Base-by-base conservation (phyloP, 2,113 vertebrate species). In the Anguilla rostrata region DNA sequence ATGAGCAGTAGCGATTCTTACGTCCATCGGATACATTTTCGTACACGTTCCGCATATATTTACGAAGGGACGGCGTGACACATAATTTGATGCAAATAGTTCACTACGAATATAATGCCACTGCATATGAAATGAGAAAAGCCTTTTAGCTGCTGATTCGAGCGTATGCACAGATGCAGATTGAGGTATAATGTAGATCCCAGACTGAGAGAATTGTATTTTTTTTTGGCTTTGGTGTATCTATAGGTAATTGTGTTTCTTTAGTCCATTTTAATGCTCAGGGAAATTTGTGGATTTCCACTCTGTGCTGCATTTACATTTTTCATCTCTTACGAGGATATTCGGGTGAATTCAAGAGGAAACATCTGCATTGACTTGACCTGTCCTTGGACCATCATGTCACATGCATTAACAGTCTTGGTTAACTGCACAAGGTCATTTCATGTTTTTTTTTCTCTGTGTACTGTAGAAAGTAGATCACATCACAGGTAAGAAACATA, bases 211-310 rank as follows among this genome's bases (percentile, higher is more conserved):
- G 26, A 34, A 2, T 75, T 75, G 49, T 2, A 9, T 71, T n/a
- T 34, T 75, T 29, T 7, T 0, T n/a, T 26, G 20, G 63, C 63
- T n/a, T 9, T 71, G 26, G 63, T 71, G 63, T n/a, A n/a, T 71
- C 2, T 71, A 71, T 7, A 71, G 20, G 6, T n/a, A 71, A 71
- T 12, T 56, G 53, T 71, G 63, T 71, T 71, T n/a, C 63, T 7
- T 22, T 26, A 1, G 5, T 22, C 11, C 12, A 2, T 75, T 34
- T 75, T 29, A n/a, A 75, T 75, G 71, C 71, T 34, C 87, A 86
- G 87, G 81, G 89, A 81, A 57, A 88, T 82, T 90, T 88, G 86
- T 12, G 71, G 12, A 90, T 49, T 34, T 78, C 34, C 11, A 8
- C 14, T 3, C 0, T 0, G 4, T 26, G 15, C 26, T 75, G 71